Evolutionary conservation across 1,140 invertebrate genomes (phyloP).

Genomic region (Pemphigus obesinymphae): DNA sequence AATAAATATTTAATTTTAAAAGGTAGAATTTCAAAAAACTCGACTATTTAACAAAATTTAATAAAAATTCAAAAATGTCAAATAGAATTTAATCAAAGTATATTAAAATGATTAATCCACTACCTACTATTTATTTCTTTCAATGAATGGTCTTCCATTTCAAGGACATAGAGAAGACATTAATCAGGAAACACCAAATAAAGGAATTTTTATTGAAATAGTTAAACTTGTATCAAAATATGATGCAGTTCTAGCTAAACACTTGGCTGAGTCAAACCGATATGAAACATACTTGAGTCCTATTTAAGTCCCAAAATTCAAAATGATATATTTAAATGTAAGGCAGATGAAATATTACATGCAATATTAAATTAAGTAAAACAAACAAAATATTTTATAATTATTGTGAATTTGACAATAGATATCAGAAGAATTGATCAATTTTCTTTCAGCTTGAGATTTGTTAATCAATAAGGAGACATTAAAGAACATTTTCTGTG

Average conservation of each 20-base stretch:
- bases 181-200: background rate
- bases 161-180: background rate
- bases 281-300: background rate
- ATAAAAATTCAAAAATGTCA: background rate
- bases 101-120: background rate
- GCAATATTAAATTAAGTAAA: no score
- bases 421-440: no score
- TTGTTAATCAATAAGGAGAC: no score
- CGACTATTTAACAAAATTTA: background rate
- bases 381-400: no score
- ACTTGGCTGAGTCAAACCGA: background rate
- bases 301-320: no score
- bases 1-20: constrained; percentile 2
- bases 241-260: background rate
- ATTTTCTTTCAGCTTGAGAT: no score
- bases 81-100: background rate
- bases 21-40: background rate
- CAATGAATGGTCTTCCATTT: background rate
- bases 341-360: no score
- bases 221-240: background rate
- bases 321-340: background rate
- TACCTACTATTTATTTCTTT: background rate
- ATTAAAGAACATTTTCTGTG: no score
- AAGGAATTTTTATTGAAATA: constrained; percentile 2
- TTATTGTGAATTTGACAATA: no score